Conservation (phyloP, 2,113 vertebrate genomes). For the Gambusia holbrooki region DNA sequence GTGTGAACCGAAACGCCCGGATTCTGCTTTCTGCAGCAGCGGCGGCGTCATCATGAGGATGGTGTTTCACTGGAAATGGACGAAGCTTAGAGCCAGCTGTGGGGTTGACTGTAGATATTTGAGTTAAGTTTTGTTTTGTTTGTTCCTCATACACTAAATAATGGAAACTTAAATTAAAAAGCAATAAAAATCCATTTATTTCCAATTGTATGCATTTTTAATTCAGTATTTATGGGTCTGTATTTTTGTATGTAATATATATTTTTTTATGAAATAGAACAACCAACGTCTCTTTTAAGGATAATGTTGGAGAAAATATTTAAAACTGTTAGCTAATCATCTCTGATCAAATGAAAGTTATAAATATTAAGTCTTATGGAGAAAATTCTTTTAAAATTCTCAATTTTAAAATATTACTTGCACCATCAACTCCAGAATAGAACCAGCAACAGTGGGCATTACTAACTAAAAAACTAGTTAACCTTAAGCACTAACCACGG, state of each 20-base stretch:
- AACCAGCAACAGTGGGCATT: too few species aligned
- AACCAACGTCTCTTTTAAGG: too few species aligned
- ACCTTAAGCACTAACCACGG: too few species aligned
- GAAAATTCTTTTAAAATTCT: too few species aligned
- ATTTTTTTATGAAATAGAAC: too few species aligned
- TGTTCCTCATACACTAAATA: not conserved
- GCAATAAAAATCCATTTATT: not conserved
- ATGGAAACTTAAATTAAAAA: constrained; percentile 20
- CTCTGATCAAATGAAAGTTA: too few species aligned
- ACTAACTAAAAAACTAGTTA: too few species aligned
- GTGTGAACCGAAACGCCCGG: constrained; percentile 63
- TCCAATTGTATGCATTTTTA: not conserved
- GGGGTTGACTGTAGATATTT: not conserved
- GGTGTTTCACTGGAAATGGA: not conserved
- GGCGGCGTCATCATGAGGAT: not conserved
- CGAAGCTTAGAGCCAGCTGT: not conserved
- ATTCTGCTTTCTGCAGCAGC: constrained; percentile 62
- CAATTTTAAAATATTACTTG: too few species aligned
- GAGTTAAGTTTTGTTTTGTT: not conserved
- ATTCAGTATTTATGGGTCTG: not conserved
- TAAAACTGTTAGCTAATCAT: too few species aligned
- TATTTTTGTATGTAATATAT: not conserved
- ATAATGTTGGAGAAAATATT: too few species aligned
- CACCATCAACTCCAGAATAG: too few species aligned
- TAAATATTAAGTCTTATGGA: too few species aligned